These are phyloP conservation scores for Eugnorisma glareosa DNA, from an alignment of 2,888 invertebrate genomes.

Conservation along the genomic window DNA sequence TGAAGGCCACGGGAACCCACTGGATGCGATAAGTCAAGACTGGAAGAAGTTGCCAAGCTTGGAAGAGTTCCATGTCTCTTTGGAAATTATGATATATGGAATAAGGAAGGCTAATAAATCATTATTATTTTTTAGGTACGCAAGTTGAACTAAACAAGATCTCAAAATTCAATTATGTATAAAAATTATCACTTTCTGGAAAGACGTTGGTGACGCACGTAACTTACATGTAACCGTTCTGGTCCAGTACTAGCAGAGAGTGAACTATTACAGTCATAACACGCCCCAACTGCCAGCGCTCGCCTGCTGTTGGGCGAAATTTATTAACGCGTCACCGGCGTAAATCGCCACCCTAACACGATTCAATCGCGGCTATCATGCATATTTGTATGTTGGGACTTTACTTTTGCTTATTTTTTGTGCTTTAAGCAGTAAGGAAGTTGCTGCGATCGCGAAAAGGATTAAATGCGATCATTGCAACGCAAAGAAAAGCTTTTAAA, in stretches of 20 bases:
- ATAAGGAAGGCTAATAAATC: no score
- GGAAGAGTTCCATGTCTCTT: not conserved
- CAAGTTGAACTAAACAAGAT: not conserved
- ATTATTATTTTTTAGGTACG: no score
- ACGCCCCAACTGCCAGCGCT: slow-evolving; percentile 37
- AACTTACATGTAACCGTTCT: not conserved
- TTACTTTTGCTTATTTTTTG: slow-evolving; percentile 33
- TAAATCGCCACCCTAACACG: slow-evolving; percentile 65
- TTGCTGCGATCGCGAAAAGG: not conserved
- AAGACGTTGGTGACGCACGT: not conserved
- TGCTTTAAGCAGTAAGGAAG: not conserved
- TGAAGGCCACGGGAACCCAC: not conserved
- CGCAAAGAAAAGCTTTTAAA: not conserved
- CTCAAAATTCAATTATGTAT: no score
- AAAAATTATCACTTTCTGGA: not conserved
- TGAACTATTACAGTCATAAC: slow-evolving; percentile 41
- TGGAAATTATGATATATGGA: not conserved
- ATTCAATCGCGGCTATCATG: slow-evolving; percentile 61
- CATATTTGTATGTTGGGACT: slow-evolving; percentile 32
- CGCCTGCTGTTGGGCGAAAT: slow-evolving; percentile 56
- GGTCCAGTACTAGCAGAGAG: slow-evolving; percentile 4
- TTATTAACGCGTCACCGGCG: slow-evolving; percentile 64
- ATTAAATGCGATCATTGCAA: not conserved
- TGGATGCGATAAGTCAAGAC: not conserved
- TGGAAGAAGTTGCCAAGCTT: not conserved